These are phyloP conservation scores for Megaptera novaeangliae DNA, from an alignment of 2,113 vertebrate species.

Conservation along the genomic window DNA sequence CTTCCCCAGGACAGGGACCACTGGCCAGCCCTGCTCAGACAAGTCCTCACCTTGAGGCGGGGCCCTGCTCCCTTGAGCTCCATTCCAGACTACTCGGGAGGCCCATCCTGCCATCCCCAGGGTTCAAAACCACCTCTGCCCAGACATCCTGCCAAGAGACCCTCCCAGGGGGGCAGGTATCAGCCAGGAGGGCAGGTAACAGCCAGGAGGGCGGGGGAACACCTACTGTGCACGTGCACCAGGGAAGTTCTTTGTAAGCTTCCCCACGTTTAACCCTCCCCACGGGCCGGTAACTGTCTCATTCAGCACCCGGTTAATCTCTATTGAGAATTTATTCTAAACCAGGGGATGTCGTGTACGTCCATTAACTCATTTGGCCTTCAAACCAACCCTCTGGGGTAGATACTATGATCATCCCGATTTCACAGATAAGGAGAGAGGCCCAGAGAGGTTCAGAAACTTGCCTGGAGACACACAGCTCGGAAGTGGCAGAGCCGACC, in stretches of 20 bases:
- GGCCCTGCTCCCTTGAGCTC: background rate
- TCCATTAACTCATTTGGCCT: background rate
- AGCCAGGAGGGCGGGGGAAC: no score
- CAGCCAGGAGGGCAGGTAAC: background rate
- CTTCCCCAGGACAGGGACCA: accelerated
- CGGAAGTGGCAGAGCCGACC: accelerated
- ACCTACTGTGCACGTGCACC: accelerated
- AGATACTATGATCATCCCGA: no score
- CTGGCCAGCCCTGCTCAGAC: background rate
- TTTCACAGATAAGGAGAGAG: background rate
- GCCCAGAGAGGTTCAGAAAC: background rate
- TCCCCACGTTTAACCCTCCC: accelerated
- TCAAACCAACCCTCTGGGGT: background rate
- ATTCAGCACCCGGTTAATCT: accelerated
- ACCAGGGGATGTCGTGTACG: accelerated
- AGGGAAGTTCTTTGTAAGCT: background rate
- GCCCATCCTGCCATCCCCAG: background rate
- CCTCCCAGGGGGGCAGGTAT: background rate
- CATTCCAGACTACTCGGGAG: accelerated
- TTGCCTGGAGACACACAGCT: background rate
- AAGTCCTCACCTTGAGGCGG: accelerated
- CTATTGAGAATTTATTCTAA: background rate
- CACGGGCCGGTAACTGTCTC: accelerated
- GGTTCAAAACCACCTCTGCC: background rate
- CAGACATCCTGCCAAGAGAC: background rate